Evolutionary conservation across 2,113 vertebrate genomes (phyloP).

Genomic region (Desmodus rotundus): DNA sequence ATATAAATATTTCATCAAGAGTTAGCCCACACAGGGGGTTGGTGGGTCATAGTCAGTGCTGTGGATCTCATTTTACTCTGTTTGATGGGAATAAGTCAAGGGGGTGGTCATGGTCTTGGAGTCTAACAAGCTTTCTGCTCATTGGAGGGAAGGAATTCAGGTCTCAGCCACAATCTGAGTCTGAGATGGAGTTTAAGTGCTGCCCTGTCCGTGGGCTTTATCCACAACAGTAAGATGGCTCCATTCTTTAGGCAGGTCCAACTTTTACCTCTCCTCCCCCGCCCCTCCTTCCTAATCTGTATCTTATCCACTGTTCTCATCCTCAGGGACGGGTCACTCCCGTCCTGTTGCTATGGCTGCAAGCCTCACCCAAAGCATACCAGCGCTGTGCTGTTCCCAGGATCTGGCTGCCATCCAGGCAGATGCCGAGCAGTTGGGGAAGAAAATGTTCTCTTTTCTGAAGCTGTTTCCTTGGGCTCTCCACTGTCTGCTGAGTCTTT

Average conservation of each 20-base stretch:
- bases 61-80: not conserved
- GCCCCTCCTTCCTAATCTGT: not conserved
- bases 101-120: not conserved
- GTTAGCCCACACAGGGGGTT: not conserved
- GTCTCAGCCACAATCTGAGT: not conserved
- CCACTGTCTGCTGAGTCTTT: not conserved
- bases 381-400: not conserved
- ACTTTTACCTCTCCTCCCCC: not conserved
- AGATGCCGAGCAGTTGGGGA: constrained; percentile 35
- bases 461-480: not conserved
- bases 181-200: not conserved
- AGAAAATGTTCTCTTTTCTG: not conserved
- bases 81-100: not conserved
- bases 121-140: not conserved
- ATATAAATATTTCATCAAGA: not conserved
- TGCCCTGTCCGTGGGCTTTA: not conserved
- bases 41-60: accelerated
- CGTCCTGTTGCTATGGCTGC: constrained; percentile 44
- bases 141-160: too few species aligned
- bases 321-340: constrained; percentile 23
- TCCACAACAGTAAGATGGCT: not conserved
- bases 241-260: not conserved
- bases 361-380: constrained; percentile 54
- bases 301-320: not conserved
- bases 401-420: constrained; percentile 21